Conservation (phyloP, 2,113 vertebrate genomes). For the Gallinago undulata region DNA sequence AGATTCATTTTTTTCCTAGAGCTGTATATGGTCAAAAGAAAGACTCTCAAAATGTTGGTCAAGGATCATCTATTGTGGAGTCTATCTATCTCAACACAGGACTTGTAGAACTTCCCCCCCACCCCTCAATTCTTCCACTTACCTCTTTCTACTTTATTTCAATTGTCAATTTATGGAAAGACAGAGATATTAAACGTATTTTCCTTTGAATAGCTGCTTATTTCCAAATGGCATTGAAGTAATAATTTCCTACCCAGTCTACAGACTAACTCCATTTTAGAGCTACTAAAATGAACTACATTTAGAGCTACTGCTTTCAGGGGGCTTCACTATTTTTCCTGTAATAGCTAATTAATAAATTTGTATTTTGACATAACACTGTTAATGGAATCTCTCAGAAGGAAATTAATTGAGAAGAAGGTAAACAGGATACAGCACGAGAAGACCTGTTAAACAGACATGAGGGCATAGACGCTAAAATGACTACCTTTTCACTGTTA, state of each 20-base stretch:
- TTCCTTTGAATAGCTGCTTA: neutral
- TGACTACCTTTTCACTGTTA: neutral
- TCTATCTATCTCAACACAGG: neutral
- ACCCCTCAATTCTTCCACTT: neutral
- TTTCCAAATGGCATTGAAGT: neutral
- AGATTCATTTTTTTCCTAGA: neutral
- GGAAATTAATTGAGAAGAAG: neutral
- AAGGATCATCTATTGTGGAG: neutral
- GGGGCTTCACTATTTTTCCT: neutral
- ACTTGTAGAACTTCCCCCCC: accelerated
- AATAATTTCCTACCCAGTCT: neutral
- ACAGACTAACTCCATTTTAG: neutral
- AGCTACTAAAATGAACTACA: neutral
- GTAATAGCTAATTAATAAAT: neutral
- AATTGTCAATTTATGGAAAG: neutral
- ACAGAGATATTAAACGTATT: neutral
- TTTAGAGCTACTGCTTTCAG: neutral
- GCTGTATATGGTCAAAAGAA: neutral
- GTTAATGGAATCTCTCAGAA: neutral
- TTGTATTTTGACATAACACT: neutral
- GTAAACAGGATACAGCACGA: neutral
- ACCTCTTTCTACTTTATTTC: neutral
- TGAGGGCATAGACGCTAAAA: neutral
- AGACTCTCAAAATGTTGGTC: neutral
- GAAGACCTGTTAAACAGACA: neutral